A percentile compares a stretch with the other conserved stretches of the same genome.
Evolutionary conservation across 2,113 vertebrate genomes (phyloP).

Genomic region (Etheostoma spectabile): DNA sequence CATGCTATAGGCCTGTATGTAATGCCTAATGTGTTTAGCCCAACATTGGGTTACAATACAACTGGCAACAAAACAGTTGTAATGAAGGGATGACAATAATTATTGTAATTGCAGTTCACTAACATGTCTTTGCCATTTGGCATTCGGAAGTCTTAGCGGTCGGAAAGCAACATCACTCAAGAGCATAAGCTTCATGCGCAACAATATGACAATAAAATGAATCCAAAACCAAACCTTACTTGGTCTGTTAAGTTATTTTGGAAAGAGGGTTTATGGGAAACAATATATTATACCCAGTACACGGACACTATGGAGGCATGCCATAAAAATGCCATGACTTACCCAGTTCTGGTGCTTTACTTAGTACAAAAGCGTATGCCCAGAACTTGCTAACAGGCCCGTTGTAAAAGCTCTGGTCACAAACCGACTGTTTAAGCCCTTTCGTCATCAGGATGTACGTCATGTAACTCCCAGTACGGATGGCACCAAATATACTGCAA

Average conservation of each 20-base stretch:
- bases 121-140: background rate
- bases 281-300: background rate
- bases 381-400: slow-evolving; percentile 99
- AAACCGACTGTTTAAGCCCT: slow-evolving; percentile 98
- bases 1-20: background rate
- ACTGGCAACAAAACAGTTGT: too few species aligned
- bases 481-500: slow-evolving; percentile 96
- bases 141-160: background rate
- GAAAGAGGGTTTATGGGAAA: background rate
- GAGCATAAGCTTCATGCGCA: background rate
- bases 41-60: background rate
- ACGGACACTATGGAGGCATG: background rate
- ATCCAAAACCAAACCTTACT: background rate
- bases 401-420: slow-evolving; percentile 99
- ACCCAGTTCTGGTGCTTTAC: slow-evolving; percentile 99
- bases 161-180: background rate
- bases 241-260: background rate
- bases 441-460: slow-evolving; percentile 97
- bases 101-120: background rate
- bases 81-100: background rate
- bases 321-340: slow-evolving; percentile 73
- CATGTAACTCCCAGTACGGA: slow-evolving; percentile 98
- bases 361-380: slow-evolving; percentile 99
- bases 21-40: background rate
- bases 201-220: background rate